Conservation (phyloP, 2,888 invertebrate genomes). For the Polia nebulosa region DNA sequence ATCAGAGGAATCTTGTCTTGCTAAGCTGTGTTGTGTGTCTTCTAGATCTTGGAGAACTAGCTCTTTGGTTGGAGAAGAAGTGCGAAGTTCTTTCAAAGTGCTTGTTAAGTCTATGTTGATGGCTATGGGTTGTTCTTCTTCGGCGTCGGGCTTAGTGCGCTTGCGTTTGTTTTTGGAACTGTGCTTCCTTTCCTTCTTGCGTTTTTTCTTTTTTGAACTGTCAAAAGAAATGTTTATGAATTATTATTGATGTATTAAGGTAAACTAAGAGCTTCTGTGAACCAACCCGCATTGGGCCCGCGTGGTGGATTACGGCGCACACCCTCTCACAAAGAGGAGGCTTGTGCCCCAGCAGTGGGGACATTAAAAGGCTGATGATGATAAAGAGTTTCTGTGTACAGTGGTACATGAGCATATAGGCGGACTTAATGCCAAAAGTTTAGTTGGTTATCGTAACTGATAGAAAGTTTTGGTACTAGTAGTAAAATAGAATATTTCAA, state of each 20-base stretch:
- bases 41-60: conserved; percentile 71
- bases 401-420: too few species aligned
- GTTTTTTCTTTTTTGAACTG: conserved; percentile 83
- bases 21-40: conserved; percentile 54
- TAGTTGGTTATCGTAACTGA: not conserved
- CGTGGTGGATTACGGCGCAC: too few species aligned
- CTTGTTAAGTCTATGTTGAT: conserved; percentile 81
- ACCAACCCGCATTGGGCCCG: too few species aligned
- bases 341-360: too few species aligned
- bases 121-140: conserved; percentile 69
- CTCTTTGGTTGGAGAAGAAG: conserved; percentile 82
- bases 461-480: not conserved
- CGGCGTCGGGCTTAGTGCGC: conserved; percentile 68
- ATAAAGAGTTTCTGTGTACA: too few species aligned
- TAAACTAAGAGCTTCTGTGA: too few species aligned
- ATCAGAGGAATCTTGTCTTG: conserved; percentile 68
- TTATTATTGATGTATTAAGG: too few species aligned
- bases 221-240: not conserved
- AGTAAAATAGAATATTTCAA: too few species aligned
- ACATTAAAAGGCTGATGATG: too few species aligned
- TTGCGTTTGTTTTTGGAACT: conserved; percentile 79
- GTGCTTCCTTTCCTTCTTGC: conserved; percentile 84
- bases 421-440: not conserved
- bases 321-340: too few species aligned
- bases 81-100: conserved; percentile 83